Percentiles rank a stretch among this genome's conserved stretches.
Conservation (phyloP, 92 coral and sea anemone species). For the Galaxea fascicularis region DNA sequence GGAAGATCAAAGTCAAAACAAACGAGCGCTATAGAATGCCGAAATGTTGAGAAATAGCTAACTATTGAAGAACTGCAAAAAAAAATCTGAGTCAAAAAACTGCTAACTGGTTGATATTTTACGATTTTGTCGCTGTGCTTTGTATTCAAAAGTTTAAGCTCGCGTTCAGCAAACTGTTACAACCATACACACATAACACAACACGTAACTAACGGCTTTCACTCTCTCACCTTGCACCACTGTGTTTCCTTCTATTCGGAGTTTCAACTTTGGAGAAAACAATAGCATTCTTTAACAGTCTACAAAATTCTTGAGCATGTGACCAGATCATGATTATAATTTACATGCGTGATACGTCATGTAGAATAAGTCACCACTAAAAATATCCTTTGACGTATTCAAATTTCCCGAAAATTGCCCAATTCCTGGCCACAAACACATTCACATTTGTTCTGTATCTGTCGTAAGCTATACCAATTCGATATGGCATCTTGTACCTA, state of each 20-base stretch:
- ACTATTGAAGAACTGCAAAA: no score
- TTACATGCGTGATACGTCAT: background rate
- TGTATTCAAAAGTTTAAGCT: no score
- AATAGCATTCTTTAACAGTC: background rate
- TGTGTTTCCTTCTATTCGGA: background rate
- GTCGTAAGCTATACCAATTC: no score
- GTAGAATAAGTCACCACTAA: background rate
- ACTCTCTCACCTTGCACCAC: background rate
- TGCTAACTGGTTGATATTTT: no score
- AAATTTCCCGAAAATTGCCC: constrained; percentile 1
- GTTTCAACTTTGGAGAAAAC: background rate
- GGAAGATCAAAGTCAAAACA: background rate
- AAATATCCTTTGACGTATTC: no score
- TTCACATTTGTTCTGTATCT: no score
- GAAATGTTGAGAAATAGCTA: background rate
- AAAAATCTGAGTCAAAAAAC: no score
- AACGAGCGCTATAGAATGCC: background rate
- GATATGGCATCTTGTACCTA: constrained; percentile 34
- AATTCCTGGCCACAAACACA: background rate
- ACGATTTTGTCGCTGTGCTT: no score
- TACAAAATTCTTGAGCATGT: background rate
- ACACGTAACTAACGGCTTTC: no score
- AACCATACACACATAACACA: no score
- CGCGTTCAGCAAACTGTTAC: no score
- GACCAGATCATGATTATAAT: background rate